Evolutionary conservation across 2,888 invertebrate species (phyloP).

Genomic region (Orthosia gothica): DNA sequence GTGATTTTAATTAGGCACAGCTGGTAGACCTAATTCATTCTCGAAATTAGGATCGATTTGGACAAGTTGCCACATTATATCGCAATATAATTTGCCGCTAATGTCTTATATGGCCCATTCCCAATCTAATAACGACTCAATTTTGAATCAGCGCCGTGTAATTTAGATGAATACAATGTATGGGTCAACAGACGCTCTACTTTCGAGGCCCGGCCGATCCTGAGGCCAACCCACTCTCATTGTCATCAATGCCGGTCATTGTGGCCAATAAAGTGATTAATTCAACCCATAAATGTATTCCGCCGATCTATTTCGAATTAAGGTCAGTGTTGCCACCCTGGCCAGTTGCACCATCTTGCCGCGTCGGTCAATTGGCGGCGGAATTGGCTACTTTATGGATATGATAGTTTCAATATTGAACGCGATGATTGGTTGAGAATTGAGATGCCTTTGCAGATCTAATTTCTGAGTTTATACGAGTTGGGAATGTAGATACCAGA

Average conservation of each 20-base stretch:
- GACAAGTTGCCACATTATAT: constrained; percentile 47
- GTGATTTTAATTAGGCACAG: constrained; percentile 41
- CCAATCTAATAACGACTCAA: constrained; percentile 56
- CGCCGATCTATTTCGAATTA: constrained; percentile 87
- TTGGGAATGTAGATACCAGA: not conserved
- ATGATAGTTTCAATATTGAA: constrained; percentile 71
- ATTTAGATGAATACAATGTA: constrained; percentile 62
- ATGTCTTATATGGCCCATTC: constrained; percentile 56
- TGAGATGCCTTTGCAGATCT: constrained; percentile 51
- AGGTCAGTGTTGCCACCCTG: constrained; percentile 79
- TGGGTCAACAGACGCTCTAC: constrained; percentile 82
- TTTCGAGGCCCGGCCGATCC: constrained; percentile 70
- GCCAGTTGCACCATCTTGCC: constrained; percentile 75
- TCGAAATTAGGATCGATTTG: constrained; percentile 36
- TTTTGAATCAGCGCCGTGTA: constrained; percentile 45
- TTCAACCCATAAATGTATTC: constrained; percentile 85
- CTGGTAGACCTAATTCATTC: constrained; percentile 35
- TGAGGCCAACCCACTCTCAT: constrained; percentile 78
- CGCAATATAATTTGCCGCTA: constrained; percentile 38
- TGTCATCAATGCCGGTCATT: constrained; percentile 80
- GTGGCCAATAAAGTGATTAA: constrained; percentile 89
- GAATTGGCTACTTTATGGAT: constrained; percentile 79
- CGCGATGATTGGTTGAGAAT: constrained; percentile 66
- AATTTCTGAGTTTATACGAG: constrained; percentile 30
- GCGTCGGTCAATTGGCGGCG: constrained; percentile 74